phyloP scores from a whole-genome alignment of 2,113 vertebrate genomes.

The Megaceryle maxima region DNA sequence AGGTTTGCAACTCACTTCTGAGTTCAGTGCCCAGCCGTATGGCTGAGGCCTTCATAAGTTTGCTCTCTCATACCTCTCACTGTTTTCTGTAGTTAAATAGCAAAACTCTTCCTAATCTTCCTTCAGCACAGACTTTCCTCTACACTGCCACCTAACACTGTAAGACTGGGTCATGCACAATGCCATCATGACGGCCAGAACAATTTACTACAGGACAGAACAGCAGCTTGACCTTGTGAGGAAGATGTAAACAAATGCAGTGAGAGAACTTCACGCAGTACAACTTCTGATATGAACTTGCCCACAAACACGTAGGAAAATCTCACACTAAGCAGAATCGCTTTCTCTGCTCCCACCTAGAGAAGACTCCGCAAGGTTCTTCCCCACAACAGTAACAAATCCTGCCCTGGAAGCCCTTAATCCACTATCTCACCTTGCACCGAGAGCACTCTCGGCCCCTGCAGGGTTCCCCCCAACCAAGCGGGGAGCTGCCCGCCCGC shows the following conservation, averaged over 20 bases:
- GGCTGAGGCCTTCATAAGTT: fast-evolving
- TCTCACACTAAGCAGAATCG: fast-evolving
- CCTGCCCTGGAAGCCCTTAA: background rate
- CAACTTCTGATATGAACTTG: too few relatives aligned
- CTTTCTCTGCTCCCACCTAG: background rate
- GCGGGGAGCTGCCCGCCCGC: background rate
- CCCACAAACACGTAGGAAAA: fast-evolving
- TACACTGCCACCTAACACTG: background rate
- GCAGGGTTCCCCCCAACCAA: too few relatives aligned
- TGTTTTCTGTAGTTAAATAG: background rate
- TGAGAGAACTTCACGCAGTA: fast-evolving
- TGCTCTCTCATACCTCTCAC: fast-evolving
- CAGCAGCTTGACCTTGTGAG: background rate
- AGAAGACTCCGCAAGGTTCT: background rate
- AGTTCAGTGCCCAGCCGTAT: background rate
- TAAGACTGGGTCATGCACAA: fast-evolving
- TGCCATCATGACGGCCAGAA: background rate
- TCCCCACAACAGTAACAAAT: fast-evolving
- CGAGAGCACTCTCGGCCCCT: background rate
- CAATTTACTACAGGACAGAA: background rate
- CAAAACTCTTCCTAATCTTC: background rate
- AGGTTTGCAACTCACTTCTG: background rate
- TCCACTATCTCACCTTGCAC: background rate
- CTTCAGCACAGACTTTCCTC: background rate
- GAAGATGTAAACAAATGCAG: background rate